These are phyloP conservation scores for Muscina levida DNA, from an alignment of 2,888 invertebrate species.

Conservation along the genomic window DNA sequence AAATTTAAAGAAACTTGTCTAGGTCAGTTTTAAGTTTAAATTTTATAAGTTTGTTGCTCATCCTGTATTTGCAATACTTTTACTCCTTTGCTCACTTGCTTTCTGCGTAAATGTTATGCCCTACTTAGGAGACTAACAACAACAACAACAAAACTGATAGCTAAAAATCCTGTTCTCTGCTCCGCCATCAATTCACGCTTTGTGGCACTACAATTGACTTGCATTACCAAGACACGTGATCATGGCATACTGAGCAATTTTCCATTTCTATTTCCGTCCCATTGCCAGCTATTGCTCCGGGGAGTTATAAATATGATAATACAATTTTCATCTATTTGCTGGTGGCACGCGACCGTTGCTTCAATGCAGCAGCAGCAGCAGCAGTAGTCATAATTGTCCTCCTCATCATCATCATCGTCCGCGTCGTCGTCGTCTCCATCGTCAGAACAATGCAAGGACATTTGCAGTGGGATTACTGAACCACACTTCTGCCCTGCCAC, in stretches of 20 bases:
- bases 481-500: not conserved
- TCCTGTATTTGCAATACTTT: too few species aligned
- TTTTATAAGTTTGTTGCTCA: too few species aligned
- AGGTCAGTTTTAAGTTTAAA: too few species aligned
- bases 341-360: constrained; percentile 19
- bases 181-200: constrained; percentile 9
- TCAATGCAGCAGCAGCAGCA: too few species aligned
- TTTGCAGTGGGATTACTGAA: not conserved
- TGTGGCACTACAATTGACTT: constrained; percentile 56
- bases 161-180: too few species aligned
- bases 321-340: constrained; percentile 30
- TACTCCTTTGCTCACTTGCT: too few species aligned
- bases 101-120: too few species aligned
- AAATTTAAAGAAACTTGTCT: too few species aligned
- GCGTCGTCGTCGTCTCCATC: constrained; percentile 39
- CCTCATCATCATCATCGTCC: constrained; percentile 15
- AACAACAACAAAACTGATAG: too few species aligned
- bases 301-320: constrained; percentile 44
- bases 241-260: constrained; percentile 19
- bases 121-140: too few species aligned
- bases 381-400: constrained; percentile 30
- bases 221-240: constrained; percentile 60
- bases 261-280: not conserved
- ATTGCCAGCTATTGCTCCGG: not conserved
- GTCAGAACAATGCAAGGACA: constrained; percentile 21